A percentile compares a stretch with the other conserved stretches of the same genome.
These are phyloP conservation scores for Tapera naevia DNA, from an alignment of 2,797 vertebrate species.

Conservation along the genomic window DNA sequence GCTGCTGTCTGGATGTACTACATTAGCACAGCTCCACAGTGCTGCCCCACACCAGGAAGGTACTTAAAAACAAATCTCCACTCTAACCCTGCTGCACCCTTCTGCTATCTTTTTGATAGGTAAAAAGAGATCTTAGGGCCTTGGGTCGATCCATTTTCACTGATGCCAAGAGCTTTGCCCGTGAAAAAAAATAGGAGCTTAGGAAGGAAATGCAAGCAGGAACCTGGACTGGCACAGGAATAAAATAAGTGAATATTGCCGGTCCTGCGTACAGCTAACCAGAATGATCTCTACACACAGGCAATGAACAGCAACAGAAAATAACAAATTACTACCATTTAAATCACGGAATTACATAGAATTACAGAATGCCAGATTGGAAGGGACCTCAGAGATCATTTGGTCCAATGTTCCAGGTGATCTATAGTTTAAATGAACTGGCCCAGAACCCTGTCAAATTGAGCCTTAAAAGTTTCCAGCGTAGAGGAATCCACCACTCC, in stretches of 20 bases:
- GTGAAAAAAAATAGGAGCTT: neutral
- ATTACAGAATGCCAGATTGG: too few relatives aligned
- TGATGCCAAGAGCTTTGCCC: neutral
- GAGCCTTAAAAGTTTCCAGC: too few relatives aligned
- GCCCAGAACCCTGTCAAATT: too few relatives aligned
- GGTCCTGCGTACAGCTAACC: neutral
- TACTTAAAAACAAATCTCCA: conserved; percentile 32
- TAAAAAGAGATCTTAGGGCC: neutral
- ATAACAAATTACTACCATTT: conserved; percentile 22
- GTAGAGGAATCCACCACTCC: too few relatives aligned
- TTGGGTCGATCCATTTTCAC: neutral
- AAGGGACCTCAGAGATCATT: too few relatives aligned
- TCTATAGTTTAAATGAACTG: too few relatives aligned
- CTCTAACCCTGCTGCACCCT: neutral
- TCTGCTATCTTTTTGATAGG: neutral
- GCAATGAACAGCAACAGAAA: neutral
- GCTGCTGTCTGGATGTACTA: conserved; percentile 81
- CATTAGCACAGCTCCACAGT: conserved; percentile 67
- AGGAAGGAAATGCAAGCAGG: neutral
- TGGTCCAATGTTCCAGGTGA: too few relatives aligned
- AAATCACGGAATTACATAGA: neutral
- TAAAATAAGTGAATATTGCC: neutral
- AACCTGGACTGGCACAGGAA: neutral
- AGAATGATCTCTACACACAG: neutral
- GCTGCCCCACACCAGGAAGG: neutral